Conservation (phyloP, 2,797 vertebrate species). For the Telmatherina bonti region DNA sequence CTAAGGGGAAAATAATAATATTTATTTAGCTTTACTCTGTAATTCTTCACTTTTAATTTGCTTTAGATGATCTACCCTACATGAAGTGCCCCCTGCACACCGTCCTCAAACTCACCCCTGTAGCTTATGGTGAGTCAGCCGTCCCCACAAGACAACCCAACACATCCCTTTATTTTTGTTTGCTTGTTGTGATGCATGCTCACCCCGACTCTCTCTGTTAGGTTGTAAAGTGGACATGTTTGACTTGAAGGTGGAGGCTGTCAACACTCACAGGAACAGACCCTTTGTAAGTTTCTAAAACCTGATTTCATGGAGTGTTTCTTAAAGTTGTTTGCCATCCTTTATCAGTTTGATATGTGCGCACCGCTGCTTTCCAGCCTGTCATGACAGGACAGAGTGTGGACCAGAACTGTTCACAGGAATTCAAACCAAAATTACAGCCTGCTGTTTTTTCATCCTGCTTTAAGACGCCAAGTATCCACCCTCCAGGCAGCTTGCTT, state of each 20-base stretch:
- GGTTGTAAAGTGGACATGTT: conserved; percentile 96
- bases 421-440: conserved; percentile 27
- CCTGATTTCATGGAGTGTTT: not conserved
- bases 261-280: conserved; percentile 92
- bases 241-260: conserved; percentile 90
- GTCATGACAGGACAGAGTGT: conserved; percentile 19
- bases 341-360: not conserved
- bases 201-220: conserved; percentile 53
- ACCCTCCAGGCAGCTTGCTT: not conserved
- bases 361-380: not conserved
- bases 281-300: conserved; percentile 83
- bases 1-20: conserved; percentile 8
- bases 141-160: not conserved
- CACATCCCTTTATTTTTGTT: not conserved
- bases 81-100: conserved; percentile 93
- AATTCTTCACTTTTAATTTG: conserved; percentile 17
- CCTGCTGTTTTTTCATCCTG: conserved; percentile 1
- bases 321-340: not conserved
- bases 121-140: conserved; percentile 90
- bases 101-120: conserved; percentile 93
- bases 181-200: conserved; percentile 22
- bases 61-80: conserved; percentile 91
- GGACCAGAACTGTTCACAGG: conserved; percentile 9
- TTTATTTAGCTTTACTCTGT: too few species aligned
- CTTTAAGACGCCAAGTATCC: conserved; percentile 1